These are phyloP conservation scores for Stegodyphus mimosarum DNA, from an alignment of 1,140 invertebrate species.

Conservation along the genomic window DNA sequence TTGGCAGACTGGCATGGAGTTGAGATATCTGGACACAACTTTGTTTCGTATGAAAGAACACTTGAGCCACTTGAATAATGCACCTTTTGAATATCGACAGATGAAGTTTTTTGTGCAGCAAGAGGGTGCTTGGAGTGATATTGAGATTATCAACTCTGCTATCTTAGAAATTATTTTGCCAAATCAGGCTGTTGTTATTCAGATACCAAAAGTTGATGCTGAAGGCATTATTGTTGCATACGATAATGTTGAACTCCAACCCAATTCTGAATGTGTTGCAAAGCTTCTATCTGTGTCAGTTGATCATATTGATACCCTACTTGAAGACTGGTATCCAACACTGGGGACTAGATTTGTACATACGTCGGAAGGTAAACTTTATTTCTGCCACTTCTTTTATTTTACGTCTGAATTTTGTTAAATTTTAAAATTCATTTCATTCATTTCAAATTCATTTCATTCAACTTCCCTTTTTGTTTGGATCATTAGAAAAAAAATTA, in stretches of 20 bases:
- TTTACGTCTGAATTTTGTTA: too few relatives aligned
- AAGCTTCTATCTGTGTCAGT: constrained; percentile 91
- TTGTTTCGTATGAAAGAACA: constrained; percentile 88
- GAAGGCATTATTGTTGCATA: constrained; percentile 66
- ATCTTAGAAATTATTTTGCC: constrained; percentile 81
- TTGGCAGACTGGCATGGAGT: constrained; percentile 94
- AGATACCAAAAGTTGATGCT: constrained; percentile 48
- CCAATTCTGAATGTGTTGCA: constrained; percentile 80
- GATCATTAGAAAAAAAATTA: too few relatives aligned
- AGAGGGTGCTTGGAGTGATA: constrained; percentile 85
- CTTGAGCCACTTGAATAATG: constrained; percentile 71
- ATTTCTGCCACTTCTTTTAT: not conserved
- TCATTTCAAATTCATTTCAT: too few relatives aligned
- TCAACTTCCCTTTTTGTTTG: too few relatives aligned
- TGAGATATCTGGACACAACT: constrained; percentile 83
- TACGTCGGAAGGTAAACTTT: constrained; percentile 88
- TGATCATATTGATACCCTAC: constrained; percentile 94
- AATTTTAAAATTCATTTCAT: too few relatives aligned
- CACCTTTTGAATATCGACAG: constrained; percentile 66
- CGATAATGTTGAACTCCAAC: constrained; percentile 75
- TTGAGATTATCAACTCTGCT: constrained; percentile 82
- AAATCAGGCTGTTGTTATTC: constrained; percentile 64
- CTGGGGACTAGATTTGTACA: constrained; percentile 96
- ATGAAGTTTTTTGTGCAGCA: constrained; percentile 66
- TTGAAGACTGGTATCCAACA: constrained; percentile 99